Evolutionary conservation across 2,113 vertebrate species (phyloP).

Genomic region (Gyps fulvus): DNA sequence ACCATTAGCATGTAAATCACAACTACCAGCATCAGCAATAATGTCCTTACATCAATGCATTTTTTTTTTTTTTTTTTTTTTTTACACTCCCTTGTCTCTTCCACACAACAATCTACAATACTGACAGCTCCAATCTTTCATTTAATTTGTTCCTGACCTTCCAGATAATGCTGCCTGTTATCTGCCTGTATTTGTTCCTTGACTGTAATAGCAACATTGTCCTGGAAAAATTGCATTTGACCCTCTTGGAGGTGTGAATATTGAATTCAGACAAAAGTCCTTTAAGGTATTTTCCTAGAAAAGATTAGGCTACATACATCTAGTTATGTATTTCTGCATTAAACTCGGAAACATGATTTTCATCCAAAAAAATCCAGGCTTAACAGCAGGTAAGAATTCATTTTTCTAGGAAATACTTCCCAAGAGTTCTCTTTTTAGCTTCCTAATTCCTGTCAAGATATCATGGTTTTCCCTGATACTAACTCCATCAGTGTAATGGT

Average conservation of each 20-base stretch:
- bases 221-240: not conserved
- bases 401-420: not conserved
- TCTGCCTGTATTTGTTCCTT: not conserved
- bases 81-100: not conserved
- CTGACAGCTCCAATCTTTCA: slow-evolving; percentile 9
- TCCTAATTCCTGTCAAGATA: not conserved
- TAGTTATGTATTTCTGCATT: not conserved
- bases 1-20: not conserved
- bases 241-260: not conserved
- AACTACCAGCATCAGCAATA: not conserved
- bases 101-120: not conserved
- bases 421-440: not conserved
- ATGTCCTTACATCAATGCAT: not conserved
- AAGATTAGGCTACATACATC: not conserved
- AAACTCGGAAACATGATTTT: not conserved
- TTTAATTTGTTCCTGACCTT: slow-evolving; percentile 35
- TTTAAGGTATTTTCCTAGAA: not conserved
- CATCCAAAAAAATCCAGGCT: not conserved
- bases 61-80: not conserved
- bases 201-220: not conserved
- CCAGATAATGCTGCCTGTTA: not conserved
- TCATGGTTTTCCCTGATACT: not conserved
- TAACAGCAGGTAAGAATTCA: not conserved
- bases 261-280: not conserved
- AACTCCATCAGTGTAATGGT: not conserved